phyloP scores from a whole-genome alignment of 2,797 vertebrate species.

The Sphenodon punctatus region DNA sequence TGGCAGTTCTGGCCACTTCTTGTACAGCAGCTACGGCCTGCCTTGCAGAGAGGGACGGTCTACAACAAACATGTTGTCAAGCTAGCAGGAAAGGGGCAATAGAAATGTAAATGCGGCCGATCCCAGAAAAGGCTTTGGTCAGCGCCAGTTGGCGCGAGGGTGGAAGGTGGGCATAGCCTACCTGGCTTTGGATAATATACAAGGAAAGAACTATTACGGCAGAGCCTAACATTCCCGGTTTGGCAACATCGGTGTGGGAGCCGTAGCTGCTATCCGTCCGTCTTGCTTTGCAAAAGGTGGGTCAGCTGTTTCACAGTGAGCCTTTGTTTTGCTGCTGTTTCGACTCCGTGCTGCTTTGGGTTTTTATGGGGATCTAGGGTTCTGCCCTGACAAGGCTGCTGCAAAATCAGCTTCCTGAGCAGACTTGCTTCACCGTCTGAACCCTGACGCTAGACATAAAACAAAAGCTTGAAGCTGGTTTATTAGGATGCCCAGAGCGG shows the following conservation, averaged over 20 bases:
- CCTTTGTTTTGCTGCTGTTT: not conserved
- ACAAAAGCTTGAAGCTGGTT: not conserved
- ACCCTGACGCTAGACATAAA: not conserved
- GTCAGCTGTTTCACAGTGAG: too few species aligned
- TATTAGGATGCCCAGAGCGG: not conserved
- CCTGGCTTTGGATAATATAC: too few species aligned
- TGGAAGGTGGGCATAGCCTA: too few species aligned
- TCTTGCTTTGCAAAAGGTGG: too few species aligned
- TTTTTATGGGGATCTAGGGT: too few species aligned
- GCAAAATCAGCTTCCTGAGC: not conserved
- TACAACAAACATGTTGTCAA: not conserved
- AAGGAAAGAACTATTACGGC: too few species aligned
- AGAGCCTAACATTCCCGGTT: too few species aligned
- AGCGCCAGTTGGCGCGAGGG: too few species aligned
- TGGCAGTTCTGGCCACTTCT: constrained; percentile 34
- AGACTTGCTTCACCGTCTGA: not conserved
- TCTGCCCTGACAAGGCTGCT: not conserved
- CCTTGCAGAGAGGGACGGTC: not conserved
- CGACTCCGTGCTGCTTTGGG: too few species aligned
- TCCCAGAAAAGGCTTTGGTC: too few species aligned
- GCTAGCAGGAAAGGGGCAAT: not conserved
- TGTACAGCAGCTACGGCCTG: not conserved
- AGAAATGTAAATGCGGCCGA: not conserved
- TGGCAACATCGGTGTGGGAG: too few species aligned
- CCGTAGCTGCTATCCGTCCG: too few species aligned